Evolutionary conservation across 2,888 invertebrate genomes (phyloP), one percentile per base, ranked within the genome.

Genomic region (Leucozona laternaria): DNA sequence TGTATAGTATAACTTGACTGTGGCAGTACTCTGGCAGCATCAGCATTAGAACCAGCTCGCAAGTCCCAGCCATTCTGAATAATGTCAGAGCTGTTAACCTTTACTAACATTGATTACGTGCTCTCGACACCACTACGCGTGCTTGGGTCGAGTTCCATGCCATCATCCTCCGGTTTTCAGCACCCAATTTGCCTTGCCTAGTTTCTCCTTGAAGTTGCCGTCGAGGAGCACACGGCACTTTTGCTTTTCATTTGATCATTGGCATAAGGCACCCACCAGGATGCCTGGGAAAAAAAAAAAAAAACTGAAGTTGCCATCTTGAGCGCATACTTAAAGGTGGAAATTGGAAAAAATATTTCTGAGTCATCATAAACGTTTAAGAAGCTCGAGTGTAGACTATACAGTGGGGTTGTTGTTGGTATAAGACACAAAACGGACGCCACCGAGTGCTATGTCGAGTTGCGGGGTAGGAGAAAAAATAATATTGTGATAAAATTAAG

Each of bases 21-120:
- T 37, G 22, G 20, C 57, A 37, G 43, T 15, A 31, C 25, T 40
- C 37, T 55, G 11, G 25, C 22, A 43, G 62, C 55, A 71, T 4
- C 37, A 11, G n/a, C 25, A 15, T 7, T 8, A 31, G 4, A 13
- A 20, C 34, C 58, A 58, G 20, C 11, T 43, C 10, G 17, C 37
- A 70, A 60, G 40, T 70, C 37, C 48, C 64, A 75, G 75, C 75
- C 78, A 79, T 79, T 62, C 70, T 76, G 70, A 86, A 86, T 82
- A 86, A 82, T 86, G 81, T 75, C 70, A 53, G 81, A 79, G 82
- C 81, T 82, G 86, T 86, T 86, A 86, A 86, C 86, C 86, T 86
- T 86, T 81, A 86, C 86, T 86, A 86, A 86, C 86, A 86, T 73
- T 86, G 86, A 86, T 86, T 86, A 86, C 86, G 86, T 86, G 86